Conservation (phyloP, 2,888 invertebrate species). For the Pollenia amentaria region DNA sequence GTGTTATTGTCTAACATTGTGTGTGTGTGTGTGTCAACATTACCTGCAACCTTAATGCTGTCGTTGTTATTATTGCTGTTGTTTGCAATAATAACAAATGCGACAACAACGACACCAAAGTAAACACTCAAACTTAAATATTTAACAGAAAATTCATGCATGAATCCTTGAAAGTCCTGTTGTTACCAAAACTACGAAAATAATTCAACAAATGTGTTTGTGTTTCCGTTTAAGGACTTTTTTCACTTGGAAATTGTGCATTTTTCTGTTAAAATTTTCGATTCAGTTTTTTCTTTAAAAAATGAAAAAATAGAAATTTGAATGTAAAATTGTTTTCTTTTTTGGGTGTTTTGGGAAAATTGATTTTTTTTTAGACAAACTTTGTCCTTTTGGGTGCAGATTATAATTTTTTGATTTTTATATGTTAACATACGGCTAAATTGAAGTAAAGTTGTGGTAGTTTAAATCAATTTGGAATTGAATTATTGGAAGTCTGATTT, state of each 20-base stretch:
- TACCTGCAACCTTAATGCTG: slow-evolving; percentile 31
- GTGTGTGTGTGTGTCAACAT: slow-evolving; percentile 20
- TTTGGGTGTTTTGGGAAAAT: slow-evolving; percentile 38
- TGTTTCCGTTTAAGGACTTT: slow-evolving; percentile 14
- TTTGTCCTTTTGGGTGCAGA: slow-evolving; percentile 51
- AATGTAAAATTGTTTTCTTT: slow-evolving; percentile 49
- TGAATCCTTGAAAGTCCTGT: slow-evolving; percentile 44
- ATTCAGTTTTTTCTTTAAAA: background rate
- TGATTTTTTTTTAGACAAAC: slow-evolving; percentile 50
- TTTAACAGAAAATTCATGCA: slow-evolving; percentile 52
- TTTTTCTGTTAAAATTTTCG: slow-evolving; percentile 58
- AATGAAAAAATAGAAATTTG: slow-evolving; percentile 29
- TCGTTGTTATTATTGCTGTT: slow-evolving; percentile 36
- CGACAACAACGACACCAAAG: slow-evolving; percentile 54
- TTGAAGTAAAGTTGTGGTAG: slow-evolving; percentile 8
- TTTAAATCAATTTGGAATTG: slow-evolving; percentile 8
- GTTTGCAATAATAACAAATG: slow-evolving; percentile 52
- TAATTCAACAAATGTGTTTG: slow-evolving; percentile 2
- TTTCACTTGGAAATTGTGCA: slow-evolving; percentile 59
- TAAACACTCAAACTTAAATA: slow-evolving; percentile 47
- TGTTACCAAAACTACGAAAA: slow-evolving; percentile 23
- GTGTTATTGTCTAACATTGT: slow-evolving; percentile 19
- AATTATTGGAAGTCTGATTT: background rate
- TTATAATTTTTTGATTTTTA: background rate
- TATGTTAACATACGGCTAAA: background rate